Percentiles rank a stretch among this genome's conserved stretches.
phyloP scores from a whole-genome alignment of 2,797 vertebrate genomes.

The Anableps anableps region DNA sequence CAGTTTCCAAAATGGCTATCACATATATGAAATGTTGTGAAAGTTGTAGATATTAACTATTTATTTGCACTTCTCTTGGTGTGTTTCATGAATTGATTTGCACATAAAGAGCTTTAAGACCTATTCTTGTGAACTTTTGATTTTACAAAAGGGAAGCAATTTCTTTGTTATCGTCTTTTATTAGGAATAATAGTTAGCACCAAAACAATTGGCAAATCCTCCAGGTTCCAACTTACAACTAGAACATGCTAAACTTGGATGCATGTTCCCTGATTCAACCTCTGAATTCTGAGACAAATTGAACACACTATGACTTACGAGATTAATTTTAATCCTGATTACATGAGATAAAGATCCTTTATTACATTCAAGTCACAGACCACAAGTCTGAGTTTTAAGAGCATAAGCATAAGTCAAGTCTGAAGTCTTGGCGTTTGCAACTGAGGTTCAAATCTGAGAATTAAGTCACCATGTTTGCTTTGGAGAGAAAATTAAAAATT shows the following conservation, averaged over 20 bases:
- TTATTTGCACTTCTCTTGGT: neutral
- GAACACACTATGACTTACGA: neutral
- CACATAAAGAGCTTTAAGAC: neutral
- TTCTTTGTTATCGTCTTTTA: neutral
- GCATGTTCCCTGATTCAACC: neutral
- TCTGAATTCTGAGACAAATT: neutral
- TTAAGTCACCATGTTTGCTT: neutral
- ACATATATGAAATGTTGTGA: neutral
- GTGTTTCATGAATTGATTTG: neutral
- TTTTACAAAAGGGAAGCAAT: neutral
- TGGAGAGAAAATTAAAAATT: conserved; percentile 4
- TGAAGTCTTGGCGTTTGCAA: neutral
- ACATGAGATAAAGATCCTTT: neutral
- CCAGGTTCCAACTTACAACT: neutral
- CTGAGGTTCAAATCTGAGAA: neutral
- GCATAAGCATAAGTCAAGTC: neutral
- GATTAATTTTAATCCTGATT: neutral
- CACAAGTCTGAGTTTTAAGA: neutral
- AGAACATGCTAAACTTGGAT: neutral
- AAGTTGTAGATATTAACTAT: neutral
- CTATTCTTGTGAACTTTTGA: neutral
- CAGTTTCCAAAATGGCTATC: neutral
- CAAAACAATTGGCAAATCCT: neutral
- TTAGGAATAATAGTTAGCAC: neutral
- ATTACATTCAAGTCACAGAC: neutral